Evolutionary conservation across 1,140 invertebrate genomes (phyloP), one percentile per base, ranked within the genome.

Genomic region (Anastrepha obliqua): DNA sequence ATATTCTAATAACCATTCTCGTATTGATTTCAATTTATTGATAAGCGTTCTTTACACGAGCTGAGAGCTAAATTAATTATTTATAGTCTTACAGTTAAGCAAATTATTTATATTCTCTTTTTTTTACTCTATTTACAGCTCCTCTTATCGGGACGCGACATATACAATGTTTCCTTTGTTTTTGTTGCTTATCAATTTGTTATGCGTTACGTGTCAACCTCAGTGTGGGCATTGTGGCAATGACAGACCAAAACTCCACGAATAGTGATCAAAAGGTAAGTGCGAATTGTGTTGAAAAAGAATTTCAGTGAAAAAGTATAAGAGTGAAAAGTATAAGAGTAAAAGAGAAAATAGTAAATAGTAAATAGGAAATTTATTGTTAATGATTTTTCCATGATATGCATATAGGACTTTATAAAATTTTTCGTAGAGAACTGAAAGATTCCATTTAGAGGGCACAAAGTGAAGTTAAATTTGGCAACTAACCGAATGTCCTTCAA

Each of bases 141-240:
- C 92, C 90, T 87, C 81, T 91, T 85, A 78, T 93, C 88, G 96
- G 96, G 62, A 94, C 95, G 20, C 94, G 96, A 59, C 96, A 97
- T 91, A 89, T 95, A 20, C 96, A 97, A 90, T 94, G 95, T 9
- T 88, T 96, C n/a, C 91, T 97, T 42, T 93, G 96, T 88, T 96
- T 96, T 89, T 89, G 96, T 44, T 94, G 95, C 8, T 94, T 96
- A 88, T 91, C 95, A 0, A 93, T 95, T 81, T 95, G 95, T 0
- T 96, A 96, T 90, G 94, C 94, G 29, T 94, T 95, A 90, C 93
- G 96, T 88, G 95, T 96, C 29, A 96, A 96, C 81, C 94, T 96
- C 89, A 96, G 95, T 51, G 95, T 97, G 88, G 96, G 95, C 0
- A 94, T 97, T 51, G 92, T 93, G 64, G 92, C 92, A 44, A 93